Evolutionary conservation across 2,888 invertebrate genomes (phyloP).

Genomic region (Lysandra coridon): DNA sequence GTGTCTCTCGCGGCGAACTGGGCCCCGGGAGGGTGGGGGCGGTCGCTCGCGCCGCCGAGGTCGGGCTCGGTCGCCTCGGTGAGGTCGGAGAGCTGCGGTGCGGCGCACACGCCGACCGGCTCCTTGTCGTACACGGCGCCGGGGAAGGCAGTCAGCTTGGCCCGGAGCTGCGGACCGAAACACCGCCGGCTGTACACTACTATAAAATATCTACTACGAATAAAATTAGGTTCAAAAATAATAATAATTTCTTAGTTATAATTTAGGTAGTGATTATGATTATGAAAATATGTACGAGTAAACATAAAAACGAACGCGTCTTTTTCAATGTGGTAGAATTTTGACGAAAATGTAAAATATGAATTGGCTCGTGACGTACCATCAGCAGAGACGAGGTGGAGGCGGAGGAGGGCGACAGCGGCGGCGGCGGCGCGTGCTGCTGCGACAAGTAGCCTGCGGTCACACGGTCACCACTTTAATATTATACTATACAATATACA

Average conservation of each 20-base stretch:
- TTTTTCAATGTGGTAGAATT: no score
- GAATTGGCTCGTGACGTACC: constrained; percentile 43
- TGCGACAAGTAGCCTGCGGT: constrained; percentile 38
- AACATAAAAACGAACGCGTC: no score
- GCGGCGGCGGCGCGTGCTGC: constrained; percentile 42
- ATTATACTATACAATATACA: no score
- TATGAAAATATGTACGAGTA: no score
- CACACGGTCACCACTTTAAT: not conserved
- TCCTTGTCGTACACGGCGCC: constrained; percentile 52
- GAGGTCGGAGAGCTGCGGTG: constrained; percentile 57
- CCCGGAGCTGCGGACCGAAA: constrained; percentile 56
- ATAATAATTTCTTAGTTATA: no score
- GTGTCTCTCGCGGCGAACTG: constrained; percentile 35
- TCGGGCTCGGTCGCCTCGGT: constrained; percentile 50
- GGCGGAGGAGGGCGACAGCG: constrained; percentile 54
- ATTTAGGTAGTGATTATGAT: no score
- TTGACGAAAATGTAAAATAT: no score
- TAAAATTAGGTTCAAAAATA: no score
- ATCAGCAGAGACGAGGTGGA: constrained; percentile 64
- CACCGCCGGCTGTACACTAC: no score
- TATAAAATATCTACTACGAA: no score
- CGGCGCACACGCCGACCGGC: constrained; percentile 49
- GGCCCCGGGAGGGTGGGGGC: constrained; percentile 44
- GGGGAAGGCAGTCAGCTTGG: constrained; percentile 57
- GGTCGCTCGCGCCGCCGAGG: not conserved